Evolutionary conservation across 2,888 invertebrate species (phyloP).

Genomic region (Keiferia lycopersicella): DNA sequence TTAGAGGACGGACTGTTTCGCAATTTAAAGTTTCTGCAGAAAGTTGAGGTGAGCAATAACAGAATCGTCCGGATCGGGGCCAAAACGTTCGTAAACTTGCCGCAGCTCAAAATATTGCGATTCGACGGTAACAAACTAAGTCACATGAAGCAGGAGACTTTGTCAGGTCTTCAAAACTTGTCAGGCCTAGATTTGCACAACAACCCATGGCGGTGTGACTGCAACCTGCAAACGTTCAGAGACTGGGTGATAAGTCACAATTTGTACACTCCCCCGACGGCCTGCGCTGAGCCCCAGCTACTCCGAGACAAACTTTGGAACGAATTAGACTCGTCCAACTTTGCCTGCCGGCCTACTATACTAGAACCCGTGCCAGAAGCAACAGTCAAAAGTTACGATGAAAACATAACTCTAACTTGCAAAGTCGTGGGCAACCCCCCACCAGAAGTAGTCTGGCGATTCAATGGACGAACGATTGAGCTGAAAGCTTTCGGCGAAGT

Average conservation of each 20-base stretch:
- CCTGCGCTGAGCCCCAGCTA: conserved; percentile 85
- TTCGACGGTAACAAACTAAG: conserved; percentile 90
- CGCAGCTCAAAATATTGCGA: conserved; percentile 85
- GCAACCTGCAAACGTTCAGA: conserved; percentile 89
- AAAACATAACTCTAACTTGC: conserved; percentile 88
- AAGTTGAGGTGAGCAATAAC: conserved; percentile 90
- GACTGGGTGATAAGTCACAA: conserved; percentile 88
- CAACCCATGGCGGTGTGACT: conserved; percentile 95
- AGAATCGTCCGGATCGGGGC: conserved; percentile 86
- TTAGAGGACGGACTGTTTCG: conserved; percentile 89
- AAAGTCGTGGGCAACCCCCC: conserved; percentile 88
- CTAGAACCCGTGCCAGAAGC: conserved; percentile 82
- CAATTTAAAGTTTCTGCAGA: conserved; percentile 87
- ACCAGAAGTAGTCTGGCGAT: conserved; percentile 88
- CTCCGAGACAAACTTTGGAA: conserved; percentile 88
- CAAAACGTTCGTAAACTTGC: conserved; percentile 86
- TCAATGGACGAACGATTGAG: conserved; percentile 83
- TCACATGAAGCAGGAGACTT: conserved; percentile 84
- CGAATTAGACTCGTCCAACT: conserved; percentile 86
- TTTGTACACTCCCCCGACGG: conserved; percentile 88
- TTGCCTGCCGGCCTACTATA: conserved; percentile 92
- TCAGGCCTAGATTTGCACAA: conserved; percentile 88
- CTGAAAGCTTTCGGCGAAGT: conserved; percentile 74
- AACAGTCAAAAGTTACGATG: conserved; percentile 84
- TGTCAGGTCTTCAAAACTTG: conserved; percentile 85